Percentiles rank a stretch among this genome's conserved stretches.
Evolutionary conservation across 92 coral and sea anemone species (phyloP).

Genomic region (Porites rus): DNA sequence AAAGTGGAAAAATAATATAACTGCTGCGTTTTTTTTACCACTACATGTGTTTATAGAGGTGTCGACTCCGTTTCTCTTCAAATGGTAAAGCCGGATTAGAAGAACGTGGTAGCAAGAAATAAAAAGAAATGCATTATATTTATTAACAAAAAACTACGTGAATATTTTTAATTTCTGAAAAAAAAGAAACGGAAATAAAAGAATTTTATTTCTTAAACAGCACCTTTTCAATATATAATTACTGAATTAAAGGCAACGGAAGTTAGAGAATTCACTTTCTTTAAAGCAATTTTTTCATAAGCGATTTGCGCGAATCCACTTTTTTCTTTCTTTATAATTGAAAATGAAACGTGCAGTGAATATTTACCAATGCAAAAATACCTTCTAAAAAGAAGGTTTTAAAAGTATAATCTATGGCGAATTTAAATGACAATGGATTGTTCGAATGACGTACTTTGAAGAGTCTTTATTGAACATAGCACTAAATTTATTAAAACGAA

Average conservation of each 20-base stretch:
- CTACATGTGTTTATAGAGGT: not conserved
- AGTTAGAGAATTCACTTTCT: not conserved
- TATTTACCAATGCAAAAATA: not conserved
- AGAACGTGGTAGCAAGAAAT: not conserved
- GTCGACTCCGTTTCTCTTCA: not conserved
- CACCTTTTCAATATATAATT: not conserved
- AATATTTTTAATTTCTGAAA: not conserved
- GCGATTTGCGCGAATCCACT: not conserved
- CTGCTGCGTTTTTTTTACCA: not conserved
- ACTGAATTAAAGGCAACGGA: not conserved
- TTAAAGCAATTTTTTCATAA: not conserved
- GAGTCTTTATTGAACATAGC: conserved; percentile 14
- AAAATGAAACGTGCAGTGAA: conserved; percentile 26
- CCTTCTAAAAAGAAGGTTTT: not conserved
- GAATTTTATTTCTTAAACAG: not conserved
- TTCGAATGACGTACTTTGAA: conserved; percentile 14
- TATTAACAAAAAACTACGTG: not conserved
- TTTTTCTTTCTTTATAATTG: not conserved
- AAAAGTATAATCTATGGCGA: not conserved
- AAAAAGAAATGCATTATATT: not conserved
- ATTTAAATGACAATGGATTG: conserved; percentile 30
- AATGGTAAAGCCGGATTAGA: not conserved
- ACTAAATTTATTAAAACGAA: not conserved
- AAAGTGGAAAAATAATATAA: not conserved
- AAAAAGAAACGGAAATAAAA: not conserved